Evolutionary conservation across 2,888 invertebrate species (phyloP), one percentile per base, ranked within the genome.

Genomic region (Synergus laeviventris): DNA sequence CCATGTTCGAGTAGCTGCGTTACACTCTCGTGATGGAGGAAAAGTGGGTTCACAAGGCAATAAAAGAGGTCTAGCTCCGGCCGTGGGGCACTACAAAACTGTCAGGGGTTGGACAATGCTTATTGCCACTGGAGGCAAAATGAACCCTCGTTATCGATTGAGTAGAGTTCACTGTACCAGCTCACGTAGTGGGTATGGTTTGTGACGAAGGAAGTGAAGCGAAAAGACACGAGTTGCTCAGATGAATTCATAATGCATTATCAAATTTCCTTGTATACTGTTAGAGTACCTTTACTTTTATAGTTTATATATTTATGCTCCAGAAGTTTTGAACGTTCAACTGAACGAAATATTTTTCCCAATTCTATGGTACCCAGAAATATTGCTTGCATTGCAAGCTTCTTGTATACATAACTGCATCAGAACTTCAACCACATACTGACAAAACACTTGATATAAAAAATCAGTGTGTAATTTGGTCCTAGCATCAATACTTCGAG

Each of bases 61-160:
- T 82, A 79, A 82, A 81, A 82, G 82, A 79, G 81, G 79, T 79
- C 74, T 78, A 70, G 74, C 77, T 77, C 76, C 79, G 78, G 77
- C 81, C 79, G 80, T 80, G 78, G 79, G 76, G 74, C 74, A 77
- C 81, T 79, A 59, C 78, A 81, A 78, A 73, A 54, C 73, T 56
- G 79, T 80, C 77, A 79, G 83, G 79, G 81, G 80, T 84, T 83
- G 86, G 86, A 86, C 86, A 86, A 86, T 86, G 86, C 80, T 86
- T 86, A 86, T 86, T 86, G 85, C 86, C 86, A 86, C 86, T 86
- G 84, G 82, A 84, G 83, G 84, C 84, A 82, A 85, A 86, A 84
- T 85, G 86, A 86, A 86, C 84, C 83, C 83, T 81, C 82, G 81
- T 82, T 81, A 81, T 82, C 81, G 82, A 82, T 82, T 82, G 80